Base-by-base conservation (phyloP, 2,797 vertebrate species). In the Brachyalestes nurse region DNA sequence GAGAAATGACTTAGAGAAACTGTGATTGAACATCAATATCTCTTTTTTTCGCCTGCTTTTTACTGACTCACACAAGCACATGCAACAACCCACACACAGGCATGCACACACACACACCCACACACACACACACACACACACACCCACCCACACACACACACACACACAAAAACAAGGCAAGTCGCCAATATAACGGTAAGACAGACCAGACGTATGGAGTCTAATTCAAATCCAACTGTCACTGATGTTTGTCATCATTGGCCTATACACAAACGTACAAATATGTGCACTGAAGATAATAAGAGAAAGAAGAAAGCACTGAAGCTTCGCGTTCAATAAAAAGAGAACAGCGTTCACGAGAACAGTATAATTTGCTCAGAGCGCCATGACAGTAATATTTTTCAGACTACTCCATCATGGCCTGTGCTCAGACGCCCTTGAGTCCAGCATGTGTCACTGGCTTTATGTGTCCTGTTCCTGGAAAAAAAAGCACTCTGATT, bases 381-480 rank as follows among this genome's bases (percentile, higher is more conserved):
- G 75, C 21, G 60, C 58, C 17, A 40, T 79, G 80, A 81, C 78
- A 65, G 65, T 78, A 75, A 77, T 74, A 73, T 74, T 83, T 80
- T 60, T 72, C 55, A 78, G 78, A 84, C 82, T 23, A 82, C 65
- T 82, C 58, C 72, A 78, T 76, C 74, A 84, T 69, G 58, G 21
- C 53, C 60, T 75, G 42, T 57, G 73, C 65, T n/a, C 78, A 82
- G 57, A 79, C 57, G 78, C 79, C 86, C 84, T 85, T 86, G 83
- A 84, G 82, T 66, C 42, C 57, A 60, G 77, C 78, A 58, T 82
- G 61, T 82, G 73, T 72, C 64, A 60, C 70, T 65, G 78, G 78
- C 79, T 81, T 82, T 83, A 78, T 78, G 73, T 78, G 78, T 77
- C 77, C 72, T 83, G 71, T 86, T 81, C 82, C 78, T 73, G 82